A percentile compares a stretch with the other conserved stretches of the same genome.
These are phyloP conservation scores for Antechinus stuartii DNA, from an alignment of 2,113 vertebrate species.

Conservation along the genomic window DNA sequence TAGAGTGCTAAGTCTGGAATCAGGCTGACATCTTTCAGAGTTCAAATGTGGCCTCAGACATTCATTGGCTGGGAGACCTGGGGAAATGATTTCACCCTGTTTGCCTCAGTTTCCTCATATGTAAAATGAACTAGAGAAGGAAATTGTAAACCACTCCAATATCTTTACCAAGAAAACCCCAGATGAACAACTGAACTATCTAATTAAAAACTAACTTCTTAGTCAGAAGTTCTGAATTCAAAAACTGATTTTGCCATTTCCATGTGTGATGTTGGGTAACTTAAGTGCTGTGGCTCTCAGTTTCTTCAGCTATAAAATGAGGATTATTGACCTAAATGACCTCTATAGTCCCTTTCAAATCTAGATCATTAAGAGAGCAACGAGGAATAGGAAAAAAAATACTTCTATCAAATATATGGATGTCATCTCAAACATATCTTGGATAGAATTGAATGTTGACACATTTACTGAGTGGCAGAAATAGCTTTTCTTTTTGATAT, in stretches of 20 bases:
- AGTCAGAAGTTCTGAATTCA: neutral
- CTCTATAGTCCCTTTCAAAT: neutral
- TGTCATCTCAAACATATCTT: neutral
- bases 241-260: neutral
- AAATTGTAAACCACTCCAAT: neutral
- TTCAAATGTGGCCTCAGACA: neutral
- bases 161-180: neutral
- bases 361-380: neutral
- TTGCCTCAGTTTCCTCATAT: neutral
- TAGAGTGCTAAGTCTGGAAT: neutral
- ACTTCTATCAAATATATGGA: neutral
- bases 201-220: neutral
- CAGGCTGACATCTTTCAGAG: too few relatives aligned
- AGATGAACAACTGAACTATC: neutral
- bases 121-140: neutral
- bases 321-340: neutral
- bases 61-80: neutral
- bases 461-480: neutral
- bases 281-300: neutral
- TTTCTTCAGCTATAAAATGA: neutral
- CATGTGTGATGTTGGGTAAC: too few relatives aligned
- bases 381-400: neutral
- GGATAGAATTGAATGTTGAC: neutral
- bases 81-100: neutral
- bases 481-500: neutral